Conservation (phyloP, 2,888 invertebrate genomes). For the Drosophila histrio region DNA sequence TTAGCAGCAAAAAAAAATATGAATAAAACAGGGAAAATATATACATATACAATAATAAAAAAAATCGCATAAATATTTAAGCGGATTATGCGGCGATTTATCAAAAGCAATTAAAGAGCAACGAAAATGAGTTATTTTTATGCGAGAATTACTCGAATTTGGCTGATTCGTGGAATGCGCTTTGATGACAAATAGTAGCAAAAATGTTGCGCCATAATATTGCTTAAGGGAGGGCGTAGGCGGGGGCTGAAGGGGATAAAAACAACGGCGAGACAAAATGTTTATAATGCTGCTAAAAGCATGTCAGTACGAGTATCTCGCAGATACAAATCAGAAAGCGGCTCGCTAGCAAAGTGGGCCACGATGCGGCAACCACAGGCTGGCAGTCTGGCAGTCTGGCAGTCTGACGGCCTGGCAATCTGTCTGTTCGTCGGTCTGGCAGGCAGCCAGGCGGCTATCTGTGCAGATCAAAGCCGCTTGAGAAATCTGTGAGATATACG, state of each 20-base stretch:
- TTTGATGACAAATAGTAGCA: conserved; percentile 74
- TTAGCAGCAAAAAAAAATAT: conserved; percentile 35
- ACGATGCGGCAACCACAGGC: conserved; percentile 49
- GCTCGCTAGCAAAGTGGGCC: conserved; percentile 61
- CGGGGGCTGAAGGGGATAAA: background rate
- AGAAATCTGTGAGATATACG: conserved; percentile 54
- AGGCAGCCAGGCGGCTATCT: conserved; percentile 52
- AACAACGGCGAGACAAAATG: conserved; percentile 58
- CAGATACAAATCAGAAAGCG: conserved; percentile 71
- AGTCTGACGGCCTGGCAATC: conserved; percentile 4
- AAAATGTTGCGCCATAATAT: conserved; percentile 64
- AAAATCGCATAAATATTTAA: conserved; percentile 65
- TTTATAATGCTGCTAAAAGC: conserved; percentile 77
- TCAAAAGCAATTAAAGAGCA: conserved; percentile 77
- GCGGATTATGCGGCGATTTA: conserved; percentile 78
- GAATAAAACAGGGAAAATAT: background rate
- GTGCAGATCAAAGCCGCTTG: conserved; percentile 63
- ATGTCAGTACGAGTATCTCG: conserved; percentile 65
- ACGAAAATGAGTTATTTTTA: conserved; percentile 50
- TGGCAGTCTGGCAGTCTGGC: conserved; percentile 1
- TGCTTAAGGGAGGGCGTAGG: background rate
- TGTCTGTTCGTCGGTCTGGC: background rate
- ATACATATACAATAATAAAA: conserved; percentile 6
- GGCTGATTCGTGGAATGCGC: conserved; percentile 67
- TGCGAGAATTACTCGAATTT: conserved; percentile 40